Evolutionary conservation across 2,888 invertebrate genomes (phyloP), one percentile per base, ranked within the genome.

Genomic region (Drosophila gaucha): DNA sequence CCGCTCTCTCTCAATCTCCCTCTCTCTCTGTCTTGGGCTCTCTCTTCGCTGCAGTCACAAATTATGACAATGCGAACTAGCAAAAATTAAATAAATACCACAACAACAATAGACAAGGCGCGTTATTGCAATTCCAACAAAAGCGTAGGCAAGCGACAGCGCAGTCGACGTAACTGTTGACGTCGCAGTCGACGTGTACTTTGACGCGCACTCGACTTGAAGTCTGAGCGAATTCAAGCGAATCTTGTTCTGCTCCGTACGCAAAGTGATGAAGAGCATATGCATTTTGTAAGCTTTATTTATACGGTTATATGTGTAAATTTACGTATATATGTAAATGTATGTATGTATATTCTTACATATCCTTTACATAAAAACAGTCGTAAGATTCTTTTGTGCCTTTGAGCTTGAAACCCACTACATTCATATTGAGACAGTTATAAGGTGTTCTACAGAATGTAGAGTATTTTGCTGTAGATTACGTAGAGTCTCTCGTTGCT

Each of bases 11-110:
- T n/a, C n/a, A n/a, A n/a, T 57, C n/a, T 28, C 31, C 4, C 26
- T 43, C 10, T 22, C 26, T 50, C 18, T 20, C 24, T 28, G n/a
- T n/a, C n/a, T n/a, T n/a, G n/a, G 18, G 14, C 50, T 49, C 28
- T 50, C 26, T 6, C 9, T 47, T 9, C 36, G 33, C 38, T 56
- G 26, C 16, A 30, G 52, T 56, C 67, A 46, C 58, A 79, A 82
- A 78, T 75, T 82, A 79, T 46, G 26, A 39, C 69, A 79, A 79
- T 72, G 51, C 51, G 73, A 72, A 58, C 58, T 31, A 50, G 69
- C 46, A 52, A 51, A 74, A 82, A 82, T 82, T 79, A 73, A 82
- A 75, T 82, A 82, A 80, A 66, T 75, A 77, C 63, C 49, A 20
- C 47, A 63, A 31, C 60, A 77, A 67, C 44, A 60, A 38, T 10